phyloP scores from a whole-genome alignment of 2,113 vertebrate genomes.

The Rhombomys opimus region DNA sequence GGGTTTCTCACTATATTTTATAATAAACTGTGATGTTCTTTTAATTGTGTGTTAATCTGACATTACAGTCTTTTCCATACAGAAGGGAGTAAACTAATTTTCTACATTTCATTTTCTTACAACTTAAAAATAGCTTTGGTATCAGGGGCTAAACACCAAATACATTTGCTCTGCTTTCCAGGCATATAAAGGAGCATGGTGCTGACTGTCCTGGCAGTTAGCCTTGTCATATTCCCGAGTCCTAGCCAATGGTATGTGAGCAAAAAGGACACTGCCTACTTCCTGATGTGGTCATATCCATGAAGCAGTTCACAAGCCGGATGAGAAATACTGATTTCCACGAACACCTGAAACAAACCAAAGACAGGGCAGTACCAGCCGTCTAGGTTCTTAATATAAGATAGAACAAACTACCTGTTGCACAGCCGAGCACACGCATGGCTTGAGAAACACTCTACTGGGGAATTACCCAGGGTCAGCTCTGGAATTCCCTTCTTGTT shows the following conservation, averaged over 20 bases:
- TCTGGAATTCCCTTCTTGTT: neutral
- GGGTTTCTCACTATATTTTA: neutral
- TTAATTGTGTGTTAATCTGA: conserved; percentile 47
- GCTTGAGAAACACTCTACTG: neutral
- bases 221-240: neutral
- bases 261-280: conserved; percentile 50
- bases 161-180: neutral
- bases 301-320: neutral
- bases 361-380: neutral
- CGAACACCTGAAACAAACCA: neutral
- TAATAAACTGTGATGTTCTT: neutral
- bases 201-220: neutral
- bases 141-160: neutral
- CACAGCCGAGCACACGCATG: neutral
- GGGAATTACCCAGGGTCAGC: neutral
- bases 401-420: neutral
- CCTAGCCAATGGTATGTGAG: neutral
- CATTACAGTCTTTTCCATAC: neutral
- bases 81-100: conserved; percentile 22
- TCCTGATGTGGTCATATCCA: neutral
- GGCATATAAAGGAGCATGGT: neutral
- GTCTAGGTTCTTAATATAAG: neutral
- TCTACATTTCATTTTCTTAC: conserved; percentile 23
- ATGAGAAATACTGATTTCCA: conserved; percentile 17
- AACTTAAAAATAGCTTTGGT: neutral